Base-by-base conservation (phyloP, 2,797 vertebrate species). In the Rhynchonycteris naso region DNA sequence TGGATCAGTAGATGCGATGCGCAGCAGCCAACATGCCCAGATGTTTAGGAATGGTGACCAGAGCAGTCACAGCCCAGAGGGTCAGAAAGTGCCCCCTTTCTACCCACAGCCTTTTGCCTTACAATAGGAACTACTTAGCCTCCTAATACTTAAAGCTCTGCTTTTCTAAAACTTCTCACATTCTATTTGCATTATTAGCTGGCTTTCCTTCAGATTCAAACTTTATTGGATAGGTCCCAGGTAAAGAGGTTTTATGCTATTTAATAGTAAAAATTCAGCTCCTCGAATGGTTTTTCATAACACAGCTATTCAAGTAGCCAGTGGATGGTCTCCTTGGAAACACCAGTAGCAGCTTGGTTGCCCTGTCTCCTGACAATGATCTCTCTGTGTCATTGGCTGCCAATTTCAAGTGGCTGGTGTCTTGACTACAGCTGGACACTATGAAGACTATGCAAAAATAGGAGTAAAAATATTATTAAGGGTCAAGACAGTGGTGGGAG, bases 231-330 rank as follows among this genome's bases (percentile, higher is more conserved):
- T 52, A 76, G 85, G 22, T 54, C 82, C 59, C 82, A 47, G 11
- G 75, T 93, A 56, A 84, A 80, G 59, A 84, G 71, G 87, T 68
- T 85, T 90, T 90, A 63, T 50, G 28, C 38, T 82, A n/a, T 85
- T 91, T 43, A 61, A 24, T 87, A 52, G 43, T 88, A 85, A 95
- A 92, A 95, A 81, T 82, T 35, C 24, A 82, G 33, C 28, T 52
- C 83, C 30, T 28, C 22, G 65, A 38, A 33, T 58, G 58, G 8
- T 30, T 79, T 68, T 82, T 33, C 43, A 89, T 56, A 74, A 78
- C 19, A 66, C 4, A 43, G 61, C 24, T 88, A 88, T 83, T 92
- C 68, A 24, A 26, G 30, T 16, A 76, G 79, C 38, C 65, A 84
- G 26, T 28, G 33, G 81, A 50, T 63, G 10, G 75, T 88, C 80